Conservation (phyloP, 92 coral and sea anemone species). For the Porites rus region DNA sequence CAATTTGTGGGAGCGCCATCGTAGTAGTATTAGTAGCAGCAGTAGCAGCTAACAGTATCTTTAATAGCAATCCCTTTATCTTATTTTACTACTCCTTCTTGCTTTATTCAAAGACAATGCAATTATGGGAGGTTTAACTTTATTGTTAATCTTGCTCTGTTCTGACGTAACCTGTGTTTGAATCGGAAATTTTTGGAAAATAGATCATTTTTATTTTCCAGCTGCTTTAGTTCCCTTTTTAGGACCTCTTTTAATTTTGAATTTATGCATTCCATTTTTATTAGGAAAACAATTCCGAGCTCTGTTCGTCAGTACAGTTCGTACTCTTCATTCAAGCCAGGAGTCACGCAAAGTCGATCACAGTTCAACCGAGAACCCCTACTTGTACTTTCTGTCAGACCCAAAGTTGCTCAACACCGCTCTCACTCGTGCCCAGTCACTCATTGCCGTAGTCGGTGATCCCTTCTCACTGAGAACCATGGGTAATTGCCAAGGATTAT, state of each 20-base stretch:
- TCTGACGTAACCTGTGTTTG: too few relatives aligned
- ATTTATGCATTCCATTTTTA: not conserved
- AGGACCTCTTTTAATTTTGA: not conserved
- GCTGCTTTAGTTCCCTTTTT: not conserved
- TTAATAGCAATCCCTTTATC: too few relatives aligned
- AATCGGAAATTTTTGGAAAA: too few relatives aligned
- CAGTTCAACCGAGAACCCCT: not conserved
- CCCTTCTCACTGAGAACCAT: conserved; percentile 75
- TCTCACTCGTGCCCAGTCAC: conserved; percentile 81
- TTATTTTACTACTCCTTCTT: too few relatives aligned
- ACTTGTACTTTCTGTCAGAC: conserved; percentile 50
- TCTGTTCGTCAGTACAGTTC: conserved; percentile 83
- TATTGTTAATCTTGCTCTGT: too few relatives aligned
- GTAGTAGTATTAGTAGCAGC: too few relatives aligned
- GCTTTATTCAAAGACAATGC: too few relatives aligned
- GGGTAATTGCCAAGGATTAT: conserved; percentile 69
- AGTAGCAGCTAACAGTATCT: too few relatives aligned
- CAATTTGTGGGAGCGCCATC: too few relatives aligned
- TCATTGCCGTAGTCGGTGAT: conserved; percentile 81
- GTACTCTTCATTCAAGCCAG: conserved; percentile 63
- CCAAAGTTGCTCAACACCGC: conserved; percentile 79
- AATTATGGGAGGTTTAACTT: too few relatives aligned
- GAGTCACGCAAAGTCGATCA: not conserved
- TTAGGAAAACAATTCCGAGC: conserved; percentile 80
- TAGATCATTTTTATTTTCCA: not conserved